Percentiles rank a stretch among this genome's conserved stretches.
phyloP scores from a whole-genome alignment of 2,113 vertebrate species.

The Tupaia tana region DNA sequence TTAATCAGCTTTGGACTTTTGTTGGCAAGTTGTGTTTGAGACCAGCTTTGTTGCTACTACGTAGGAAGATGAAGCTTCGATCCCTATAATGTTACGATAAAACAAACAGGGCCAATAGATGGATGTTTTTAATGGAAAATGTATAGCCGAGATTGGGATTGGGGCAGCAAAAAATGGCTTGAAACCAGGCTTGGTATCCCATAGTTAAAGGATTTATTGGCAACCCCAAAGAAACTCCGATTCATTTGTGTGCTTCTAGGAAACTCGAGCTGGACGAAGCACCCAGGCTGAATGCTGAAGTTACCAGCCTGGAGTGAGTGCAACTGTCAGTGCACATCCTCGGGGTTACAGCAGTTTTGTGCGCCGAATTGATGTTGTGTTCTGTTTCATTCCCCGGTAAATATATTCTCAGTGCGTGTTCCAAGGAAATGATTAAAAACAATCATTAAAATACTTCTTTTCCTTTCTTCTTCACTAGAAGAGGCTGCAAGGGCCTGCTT shows the following conservation, averaged over 20 bases:
- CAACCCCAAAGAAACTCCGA: slow-evolving; percentile 2
- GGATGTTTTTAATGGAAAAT: neutral
- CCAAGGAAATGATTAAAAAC: slow-evolving; percentile 72
- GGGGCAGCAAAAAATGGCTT: slow-evolving; percentile 3
- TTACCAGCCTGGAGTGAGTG: slow-evolving; percentile 69
- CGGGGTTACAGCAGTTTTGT: slow-evolving; percentile 50
- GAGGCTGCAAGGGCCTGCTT: slow-evolving; percentile 55
- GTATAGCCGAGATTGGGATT: neutral
- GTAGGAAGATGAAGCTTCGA: neutral
- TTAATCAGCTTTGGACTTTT: neutral
- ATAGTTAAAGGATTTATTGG: slow-evolving; percentile 59
- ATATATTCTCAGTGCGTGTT: slow-evolving; percentile 66
- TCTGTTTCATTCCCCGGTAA: slow-evolving; percentile 67
- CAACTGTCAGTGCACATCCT: slow-evolving; percentile 57
- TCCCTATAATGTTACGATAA: neutral
- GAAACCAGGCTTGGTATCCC: neutral
- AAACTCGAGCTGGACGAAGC: slow-evolving; percentile 48
- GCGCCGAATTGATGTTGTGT: slow-evolving; percentile 53
- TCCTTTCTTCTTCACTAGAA: slow-evolving; percentile 63
- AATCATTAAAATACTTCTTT: slow-evolving; percentile 63
- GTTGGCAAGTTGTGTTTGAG: neutral
- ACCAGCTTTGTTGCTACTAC: neutral
- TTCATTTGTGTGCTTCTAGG: slow-evolving; percentile 58
- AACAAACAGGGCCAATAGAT: neutral
- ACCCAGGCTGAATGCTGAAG: slow-evolving; percentile 27